Base-by-base conservation (phyloP, 2,888 invertebrate genomes). In the Drosophila algonquin region DNA sequence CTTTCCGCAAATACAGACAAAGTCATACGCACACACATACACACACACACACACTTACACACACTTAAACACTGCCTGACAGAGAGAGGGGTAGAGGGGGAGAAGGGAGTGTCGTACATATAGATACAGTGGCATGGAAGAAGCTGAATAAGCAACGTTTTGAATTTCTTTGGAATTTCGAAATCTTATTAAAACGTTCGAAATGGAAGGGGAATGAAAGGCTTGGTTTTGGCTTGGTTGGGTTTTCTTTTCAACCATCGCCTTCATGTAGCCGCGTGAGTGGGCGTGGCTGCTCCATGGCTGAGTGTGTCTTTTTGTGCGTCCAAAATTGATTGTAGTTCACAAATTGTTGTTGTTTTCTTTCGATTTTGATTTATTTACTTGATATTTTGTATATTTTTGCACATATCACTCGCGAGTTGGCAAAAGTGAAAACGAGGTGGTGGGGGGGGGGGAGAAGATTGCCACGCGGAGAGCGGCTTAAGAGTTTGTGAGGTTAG, bases 151-250 rank as follows among this genome's bases (percentile, higher is more conserved):
- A 48, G 81, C 61, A 30, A 62, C 63, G 65, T 74, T 74, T 78
- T 70, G 63, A 76, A 65, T 81, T 76, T 74, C 81, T 73, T 68
- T 73, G 76, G 77, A 71, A 78, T 79, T 77, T 70, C 58, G 85
- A 81, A 81, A 77, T 76, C 82, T 79, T 85, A 71, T 85, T 85
- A 85, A 77, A 81, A 85, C 85, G 70, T 79, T 81, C 64, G 69
- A 59, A 72, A 69, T 46, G 55, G 62, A 18, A 21, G 21, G 35
- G 35, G 35, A 47, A 56, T 16, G 18, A 52, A 45, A 52, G 8
- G 24, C 24, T 24, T 24, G 24, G 24, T 0, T 21, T 21, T n/a
- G 21, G 21, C 3, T 21, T 21, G 21, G 21, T 27, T 32, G 21
- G 8, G 40, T 32, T 7, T 55, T 48, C 67, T 61, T 60, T 60